phyloP scores from a whole-genome alignment of 2,888 invertebrate species.

The Cephalotes varians region DNA sequence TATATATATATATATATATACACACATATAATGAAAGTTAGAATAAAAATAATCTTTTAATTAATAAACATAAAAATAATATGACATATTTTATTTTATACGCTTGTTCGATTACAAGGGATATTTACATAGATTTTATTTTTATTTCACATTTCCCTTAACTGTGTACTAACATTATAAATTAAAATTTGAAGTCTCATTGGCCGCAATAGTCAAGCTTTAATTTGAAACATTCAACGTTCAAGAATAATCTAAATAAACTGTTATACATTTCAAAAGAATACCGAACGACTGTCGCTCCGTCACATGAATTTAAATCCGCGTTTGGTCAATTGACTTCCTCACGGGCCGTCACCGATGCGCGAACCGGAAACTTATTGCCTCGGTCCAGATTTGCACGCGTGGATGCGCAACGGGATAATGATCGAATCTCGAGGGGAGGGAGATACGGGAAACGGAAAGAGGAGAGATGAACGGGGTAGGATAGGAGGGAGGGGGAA shows the following conservation, averaged over 20 bases:
- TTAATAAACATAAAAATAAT: background rate
- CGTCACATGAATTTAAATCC: constrained; percentile 44
- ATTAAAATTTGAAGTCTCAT: background rate
- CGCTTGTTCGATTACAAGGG: background rate
- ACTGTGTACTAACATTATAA: background rate
- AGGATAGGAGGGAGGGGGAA: background rate
- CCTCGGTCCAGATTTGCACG: constrained; percentile 40
- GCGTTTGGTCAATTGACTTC: constrained; percentile 48
- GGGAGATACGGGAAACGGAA: background rate
- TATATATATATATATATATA: no score
- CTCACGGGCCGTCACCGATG: constrained; percentile 32
- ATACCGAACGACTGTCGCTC: background rate
- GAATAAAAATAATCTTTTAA: background rate
- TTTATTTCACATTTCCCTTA: background rate
- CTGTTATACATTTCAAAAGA: constrained; percentile 29
- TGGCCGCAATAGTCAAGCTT: background rate
- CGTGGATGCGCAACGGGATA: constrained; percentile 51
- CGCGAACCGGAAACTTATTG: constrained; percentile 43
- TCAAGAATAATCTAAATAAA: background rate
- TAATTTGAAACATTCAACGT: constrained; percentile 8
- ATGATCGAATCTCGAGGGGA: constrained; percentile 41
- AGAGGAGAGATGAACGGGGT: background rate
- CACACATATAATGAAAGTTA: no score
- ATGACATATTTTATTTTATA: no score
- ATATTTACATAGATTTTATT: background rate